A percentile compares a stretch with the other conserved stretches of the same genome.
These are phyloP conservation scores for Bilobella aurantiaca DNA, from an alignment of 1,140 invertebrate genomes.

Conservation along the genomic window DNA sequence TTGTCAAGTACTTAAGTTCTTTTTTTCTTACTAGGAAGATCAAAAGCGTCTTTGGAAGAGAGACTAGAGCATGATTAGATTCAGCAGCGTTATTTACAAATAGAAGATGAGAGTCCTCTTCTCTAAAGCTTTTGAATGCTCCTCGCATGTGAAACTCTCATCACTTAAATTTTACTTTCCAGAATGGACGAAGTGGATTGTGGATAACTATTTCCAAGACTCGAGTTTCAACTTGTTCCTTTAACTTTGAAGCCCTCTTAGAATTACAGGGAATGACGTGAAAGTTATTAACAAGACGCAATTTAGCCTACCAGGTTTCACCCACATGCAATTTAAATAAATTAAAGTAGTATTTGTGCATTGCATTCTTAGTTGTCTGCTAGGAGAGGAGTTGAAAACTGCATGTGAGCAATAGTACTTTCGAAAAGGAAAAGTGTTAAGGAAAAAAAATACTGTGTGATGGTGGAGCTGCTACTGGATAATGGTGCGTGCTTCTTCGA, in stretches of 20 bases:
- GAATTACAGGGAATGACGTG: neutral
- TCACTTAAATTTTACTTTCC: neutral
- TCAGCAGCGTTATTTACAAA: neutral
- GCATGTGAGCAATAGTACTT: neutral
- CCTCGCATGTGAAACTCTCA: neutral
- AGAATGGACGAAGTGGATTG: neutral
- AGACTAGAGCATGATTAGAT: neutral
- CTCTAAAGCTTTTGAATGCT: neutral
- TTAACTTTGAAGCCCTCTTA: too few species aligned
- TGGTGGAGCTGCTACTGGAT: too few species aligned
- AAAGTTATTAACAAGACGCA: neutral
- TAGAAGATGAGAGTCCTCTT: neutral
- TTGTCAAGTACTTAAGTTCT: too few species aligned
- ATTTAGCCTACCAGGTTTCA: neutral
- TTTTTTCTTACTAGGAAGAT: too few species aligned
- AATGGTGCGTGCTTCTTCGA: too few species aligned
- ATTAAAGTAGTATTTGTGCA: neutral
- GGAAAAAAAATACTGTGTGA: too few species aligned
- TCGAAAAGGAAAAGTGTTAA: neutral
- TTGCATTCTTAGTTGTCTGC: neutral
- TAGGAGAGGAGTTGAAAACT: neutral
- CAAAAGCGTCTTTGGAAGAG: too few species aligned
- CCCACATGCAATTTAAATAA: neutral
- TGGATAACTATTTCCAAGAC: neutral
- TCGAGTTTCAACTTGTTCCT: neutral